Conservation (phyloP, 2,888 invertebrate species). For the Chironomus riparius region DNA sequence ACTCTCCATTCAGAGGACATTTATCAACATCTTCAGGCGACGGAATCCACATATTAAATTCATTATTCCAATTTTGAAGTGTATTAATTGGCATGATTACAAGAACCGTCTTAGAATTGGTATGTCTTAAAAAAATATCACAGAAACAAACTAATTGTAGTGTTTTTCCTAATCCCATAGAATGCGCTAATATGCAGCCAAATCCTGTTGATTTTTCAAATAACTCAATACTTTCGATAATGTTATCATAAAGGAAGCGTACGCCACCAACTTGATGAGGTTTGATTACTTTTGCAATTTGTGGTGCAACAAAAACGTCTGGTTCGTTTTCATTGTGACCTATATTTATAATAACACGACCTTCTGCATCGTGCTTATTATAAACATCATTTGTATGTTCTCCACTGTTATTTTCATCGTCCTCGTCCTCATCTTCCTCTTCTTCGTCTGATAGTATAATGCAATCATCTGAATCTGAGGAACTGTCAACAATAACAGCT, state of each 20-base stretch:
- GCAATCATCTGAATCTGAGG: conserved; percentile 70
- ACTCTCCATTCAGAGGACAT: conserved; percentile 50
- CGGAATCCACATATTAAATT: conserved; percentile 97
- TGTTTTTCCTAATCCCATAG: conserved; percentile 99
- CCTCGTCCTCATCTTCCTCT: conserved; percentile 67
- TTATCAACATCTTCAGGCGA: conserved; percentile 61
- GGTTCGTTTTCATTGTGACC: conserved; percentile 85
- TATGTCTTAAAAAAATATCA: conserved; percentile 89
- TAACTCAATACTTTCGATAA: conserved; percentile 84
- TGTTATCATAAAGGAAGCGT: conserved; percentile 91
- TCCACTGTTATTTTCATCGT: conserved; percentile 85
- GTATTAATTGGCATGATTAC: conserved; percentile 99
- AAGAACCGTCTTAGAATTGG: conserved; percentile 77
- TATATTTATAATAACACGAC: conserved; percentile 85
- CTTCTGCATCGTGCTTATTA: conserved; percentile 84
- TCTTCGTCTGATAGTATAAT: conserved; percentile 78
- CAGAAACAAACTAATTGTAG: conserved; percentile 91
- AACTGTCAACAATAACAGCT: conserved; percentile 56
- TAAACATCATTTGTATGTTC: conserved; percentile 88
- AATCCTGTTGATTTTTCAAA: conserved; percentile 85
- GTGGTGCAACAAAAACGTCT: conserved; percentile 86
- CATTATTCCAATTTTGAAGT: conserved; percentile 93
- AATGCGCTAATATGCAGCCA: conserved; percentile 96
- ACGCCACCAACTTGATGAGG: conserved; percentile 97
- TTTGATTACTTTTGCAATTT: conserved; percentile 83